These are phyloP conservation scores for Picus viridis DNA, from an alignment of 2,797 vertebrate species.

Conservation along the genomic window DNA sequence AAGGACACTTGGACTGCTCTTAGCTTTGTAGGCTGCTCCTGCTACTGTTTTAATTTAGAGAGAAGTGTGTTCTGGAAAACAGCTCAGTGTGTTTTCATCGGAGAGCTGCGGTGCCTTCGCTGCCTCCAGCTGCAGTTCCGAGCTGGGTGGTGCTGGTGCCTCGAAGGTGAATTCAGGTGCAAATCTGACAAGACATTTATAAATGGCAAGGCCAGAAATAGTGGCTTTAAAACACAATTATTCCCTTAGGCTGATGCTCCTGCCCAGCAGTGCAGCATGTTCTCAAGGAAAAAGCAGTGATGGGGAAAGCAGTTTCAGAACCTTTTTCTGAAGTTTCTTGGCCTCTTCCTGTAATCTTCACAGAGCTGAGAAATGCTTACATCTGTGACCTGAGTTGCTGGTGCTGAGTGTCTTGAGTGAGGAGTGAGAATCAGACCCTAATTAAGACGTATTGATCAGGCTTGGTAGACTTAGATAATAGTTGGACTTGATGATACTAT, in stretches of 20 bases:
- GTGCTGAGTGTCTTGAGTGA: neutral
- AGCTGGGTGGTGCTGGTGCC: neutral
- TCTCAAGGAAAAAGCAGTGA: neutral
- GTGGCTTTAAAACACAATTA: slow-evolving; percentile 28
- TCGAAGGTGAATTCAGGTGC: slow-evolving; percentile 31
- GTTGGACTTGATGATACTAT: too few species aligned
- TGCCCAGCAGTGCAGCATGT: neutral
- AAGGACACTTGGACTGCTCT: neutral
- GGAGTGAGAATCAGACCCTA: neutral
- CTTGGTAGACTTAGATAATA: too few species aligned
- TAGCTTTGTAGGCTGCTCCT: neutral
- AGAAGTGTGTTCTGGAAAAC: neutral
- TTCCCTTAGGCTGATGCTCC: slow-evolving; percentile 6
- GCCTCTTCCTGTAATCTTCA: neutral
- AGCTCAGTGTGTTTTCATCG: neutral
- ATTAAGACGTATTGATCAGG: neutral
- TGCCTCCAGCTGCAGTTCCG: neutral
- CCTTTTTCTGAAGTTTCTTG: neutral
- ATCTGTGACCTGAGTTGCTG: neutral
- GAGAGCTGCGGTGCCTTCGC: neutral
- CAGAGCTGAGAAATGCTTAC: neutral
- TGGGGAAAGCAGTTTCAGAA: neutral
- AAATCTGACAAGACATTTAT: slow-evolving; percentile 41
- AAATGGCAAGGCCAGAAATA: slow-evolving; percentile 57
- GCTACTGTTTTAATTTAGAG: slow-evolving; percentile 12